Evolutionary conservation across 2,888 invertebrate species (phyloP).

Genomic region (Endotricha flammealis): DNA sequence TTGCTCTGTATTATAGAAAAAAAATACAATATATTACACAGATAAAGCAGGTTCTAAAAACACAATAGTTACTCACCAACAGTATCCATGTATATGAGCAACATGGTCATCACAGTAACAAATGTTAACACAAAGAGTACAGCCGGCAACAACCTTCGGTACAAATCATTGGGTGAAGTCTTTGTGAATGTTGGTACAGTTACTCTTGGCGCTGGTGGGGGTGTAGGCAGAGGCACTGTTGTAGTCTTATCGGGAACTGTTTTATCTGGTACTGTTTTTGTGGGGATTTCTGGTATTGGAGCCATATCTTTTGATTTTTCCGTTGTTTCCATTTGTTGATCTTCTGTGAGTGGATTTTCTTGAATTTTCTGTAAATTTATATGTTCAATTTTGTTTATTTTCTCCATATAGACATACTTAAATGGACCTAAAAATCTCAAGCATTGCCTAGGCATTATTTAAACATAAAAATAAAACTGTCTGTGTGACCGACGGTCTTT

Average conservation of each 20-base stretch:
- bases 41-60: no score
- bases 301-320: slow-evolving; percentile 35
- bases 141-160: slow-evolving; percentile 80
- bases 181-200: slow-evolving; percentile 54
- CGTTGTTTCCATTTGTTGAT: slow-evolving; percentile 20
- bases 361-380: slow-evolving; percentile 46
- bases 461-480: no score
- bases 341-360: slow-evolving; percentile 39
- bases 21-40: slow-evolving; percentile 11
- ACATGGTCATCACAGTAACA: slow-evolving; percentile 87
- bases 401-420: no score
- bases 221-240: slow-evolving; percentile 22
- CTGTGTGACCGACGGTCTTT: no score
- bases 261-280: no score
- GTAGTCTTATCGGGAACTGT: slow-evolving; percentile 22
- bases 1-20: no score
- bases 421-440: no score
- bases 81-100: slow-evolving; percentile 89
- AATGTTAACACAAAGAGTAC: slow-evolving; percentile 87
- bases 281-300: slow-evolving; percentile 25
- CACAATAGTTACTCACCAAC: slow-evolving; percentile 78
- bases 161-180: slow-evolving; percentile 62
- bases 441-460: no score
- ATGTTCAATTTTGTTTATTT: no score
- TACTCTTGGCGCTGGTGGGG: slow-evolving; percentile 29